A percentile compares a stretch with the other conserved stretches of the same genome.
These are phyloP conservation scores for Acanthosepion pharaonis DNA, from an alignment of 2,888 invertebrate species.

Conservation along the genomic window DNA sequence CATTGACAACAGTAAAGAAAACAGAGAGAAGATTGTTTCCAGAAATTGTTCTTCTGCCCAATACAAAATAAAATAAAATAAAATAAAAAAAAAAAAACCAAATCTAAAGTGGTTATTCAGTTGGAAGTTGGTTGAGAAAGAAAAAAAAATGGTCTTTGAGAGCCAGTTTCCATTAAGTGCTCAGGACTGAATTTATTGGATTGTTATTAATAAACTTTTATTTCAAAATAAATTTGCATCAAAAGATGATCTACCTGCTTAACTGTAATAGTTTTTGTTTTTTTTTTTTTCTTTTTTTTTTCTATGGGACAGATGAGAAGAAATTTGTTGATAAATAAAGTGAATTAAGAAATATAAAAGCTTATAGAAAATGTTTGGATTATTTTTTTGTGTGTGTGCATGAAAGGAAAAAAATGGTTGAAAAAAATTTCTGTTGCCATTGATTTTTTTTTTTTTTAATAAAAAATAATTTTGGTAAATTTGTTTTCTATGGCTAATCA, in stretches of 20 bases:
- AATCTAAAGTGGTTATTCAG: not conserved
- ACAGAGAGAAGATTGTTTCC: not conserved
- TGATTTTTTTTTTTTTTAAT: no score
- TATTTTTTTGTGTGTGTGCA: not conserved
- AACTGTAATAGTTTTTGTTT: not conserved
- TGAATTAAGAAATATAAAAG: not conserved
- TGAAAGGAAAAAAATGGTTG: no score
- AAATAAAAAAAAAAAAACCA: not conserved
- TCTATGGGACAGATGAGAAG: not conserved
- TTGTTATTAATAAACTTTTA: conserved; percentile 20
- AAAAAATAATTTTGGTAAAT: no score
- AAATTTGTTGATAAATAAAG: conserved; percentile 21
- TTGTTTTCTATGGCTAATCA: no score
- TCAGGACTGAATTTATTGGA: conserved; percentile 14
- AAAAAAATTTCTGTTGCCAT: no score
- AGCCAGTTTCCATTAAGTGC: conserved; percentile 20
- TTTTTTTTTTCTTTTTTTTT: not conserved
- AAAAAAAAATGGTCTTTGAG: not conserved
- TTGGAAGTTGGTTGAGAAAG: not conserved
- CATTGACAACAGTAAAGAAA: not conserved
- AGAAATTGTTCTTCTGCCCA: not conserved
- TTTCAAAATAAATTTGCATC: not conserved
- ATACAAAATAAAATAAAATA: not conserved
- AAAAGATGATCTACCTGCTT: conserved; percentile 10
- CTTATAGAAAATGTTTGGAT: not conserved